Percentiles rank a stretch among this genome's conserved stretches.
These are phyloP conservation scores for Andrena hattorfiana DNA, from an alignment of 2,888 invertebrate genomes.

Conservation along the genomic window DNA sequence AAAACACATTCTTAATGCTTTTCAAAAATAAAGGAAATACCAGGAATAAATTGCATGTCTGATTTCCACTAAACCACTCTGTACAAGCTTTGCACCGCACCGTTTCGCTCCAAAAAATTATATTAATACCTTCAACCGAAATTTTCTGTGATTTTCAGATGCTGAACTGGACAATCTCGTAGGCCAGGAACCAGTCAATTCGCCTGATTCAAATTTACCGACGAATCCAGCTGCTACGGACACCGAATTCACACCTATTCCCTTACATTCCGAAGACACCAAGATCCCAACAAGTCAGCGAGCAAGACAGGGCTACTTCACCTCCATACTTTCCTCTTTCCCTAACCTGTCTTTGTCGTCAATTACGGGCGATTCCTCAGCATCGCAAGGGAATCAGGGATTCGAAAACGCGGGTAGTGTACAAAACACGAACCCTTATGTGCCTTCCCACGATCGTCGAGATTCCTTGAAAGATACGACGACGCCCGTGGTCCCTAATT, in stretches of 20 bases:
- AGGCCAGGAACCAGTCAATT: constrained; percentile 70
- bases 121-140: background rate
- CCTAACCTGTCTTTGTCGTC: constrained; percentile 81
- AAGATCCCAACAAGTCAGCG: constrained; percentile 52
- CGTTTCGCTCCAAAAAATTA: background rate
- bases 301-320: constrained; percentile 78
- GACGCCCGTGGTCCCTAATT: constrained; percentile 53
- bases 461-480: constrained; percentile 45
- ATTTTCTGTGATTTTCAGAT: constrained; percentile 66
- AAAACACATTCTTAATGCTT: too few species aligned
- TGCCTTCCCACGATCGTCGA: constrained; percentile 54
- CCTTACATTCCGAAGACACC: constrained; percentile 37
- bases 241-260: constrained; percentile 37
- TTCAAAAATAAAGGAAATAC: too few species aligned
- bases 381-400: constrained; percentile 43
- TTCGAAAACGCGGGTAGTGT: constrained; percentile 10
- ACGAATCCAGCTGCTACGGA: constrained; percentile 1
- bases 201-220: constrained; percentile 9
- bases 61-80: background rate
- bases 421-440: constrained; percentile 53
- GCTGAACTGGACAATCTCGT: constrained; percentile 77
- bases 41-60: too few species aligned
- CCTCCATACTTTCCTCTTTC: constrained; percentile 81
- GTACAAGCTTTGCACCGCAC: background rate
- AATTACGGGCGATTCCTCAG: constrained; percentile 73